Base-by-base conservation (phyloP, 2,797 vertebrate species). In the Sebastes kiyomatsui region DNA sequence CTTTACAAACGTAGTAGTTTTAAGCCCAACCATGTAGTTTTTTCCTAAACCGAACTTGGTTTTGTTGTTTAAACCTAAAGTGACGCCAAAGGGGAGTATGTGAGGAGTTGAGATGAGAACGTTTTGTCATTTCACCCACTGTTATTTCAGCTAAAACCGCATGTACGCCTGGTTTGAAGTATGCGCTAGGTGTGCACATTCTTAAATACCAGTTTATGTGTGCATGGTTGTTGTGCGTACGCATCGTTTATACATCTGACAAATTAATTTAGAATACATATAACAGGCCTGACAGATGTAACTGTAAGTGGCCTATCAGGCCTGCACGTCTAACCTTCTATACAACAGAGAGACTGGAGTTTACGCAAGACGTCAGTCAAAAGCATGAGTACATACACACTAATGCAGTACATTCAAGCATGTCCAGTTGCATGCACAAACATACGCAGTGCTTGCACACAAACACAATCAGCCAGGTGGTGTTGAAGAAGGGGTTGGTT, bases 401-500 rank as follows among this genome's bases (percentile, higher is more conserved):
- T 65, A 65, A 85, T 42, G 71, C 64, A 79, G 55, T 3, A 59
- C 46, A 64, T 54, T 54, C 16, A 62, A 27, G 62, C 42, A 46
- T 16, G 55, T 60, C 20, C 55, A 76, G 69, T 33, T 38, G 67
- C 67, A 55, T 20, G 61, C 46, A 49, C 23, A 25, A 11, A 42
- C 9, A 55, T 49, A 66, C n/a, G 12, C 60, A 60, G 35, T n/a
- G 35, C 52, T 70, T 66, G 60, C 60, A 65, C 72, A 68, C 25
- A 75, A 2, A 79, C 76, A 67, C 27, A 80, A 61, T 80, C 77
- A 76, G 61, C 7, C 75, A 76, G 88, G 82, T 84, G 80, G 75
- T 83, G 82, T 82, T 90, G 81, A 75, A 88, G 72, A 83, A 88
- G 75, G 80, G 64, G 80, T 67, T 73, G 73, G 74, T 82, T 92